Evolutionary conservation across 2,797 vertebrate species (phyloP).

Genomic region (Momotus momota): DNA sequence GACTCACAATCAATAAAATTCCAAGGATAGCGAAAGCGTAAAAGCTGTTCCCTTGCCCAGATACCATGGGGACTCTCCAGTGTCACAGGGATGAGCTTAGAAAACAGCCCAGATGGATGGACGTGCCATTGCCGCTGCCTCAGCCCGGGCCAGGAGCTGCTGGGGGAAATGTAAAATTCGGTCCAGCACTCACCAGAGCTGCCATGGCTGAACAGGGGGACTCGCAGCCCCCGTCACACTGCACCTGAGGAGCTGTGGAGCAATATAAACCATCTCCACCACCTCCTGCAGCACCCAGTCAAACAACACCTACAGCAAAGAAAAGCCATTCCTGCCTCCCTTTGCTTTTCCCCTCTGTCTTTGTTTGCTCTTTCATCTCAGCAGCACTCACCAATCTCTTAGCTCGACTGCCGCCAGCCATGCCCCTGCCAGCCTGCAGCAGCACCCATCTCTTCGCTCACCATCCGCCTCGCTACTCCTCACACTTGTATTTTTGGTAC

Average conservation of each 20-base stretch:
- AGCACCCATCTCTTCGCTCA: neutral
- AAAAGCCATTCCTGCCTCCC: neutral
- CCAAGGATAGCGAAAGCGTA: neutral
- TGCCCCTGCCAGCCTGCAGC: neutral
- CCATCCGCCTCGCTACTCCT: neutral
- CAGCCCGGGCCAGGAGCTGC: neutral
- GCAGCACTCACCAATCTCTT: neutral
- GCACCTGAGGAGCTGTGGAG: neutral
- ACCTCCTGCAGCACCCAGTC: neutral
- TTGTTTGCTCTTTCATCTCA: neutral
- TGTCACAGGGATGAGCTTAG: neutral
- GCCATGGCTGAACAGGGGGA: neutral
- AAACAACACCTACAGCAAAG: neutral
- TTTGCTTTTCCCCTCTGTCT: neutral
- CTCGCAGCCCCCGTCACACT: neutral
- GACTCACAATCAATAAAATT: neutral
- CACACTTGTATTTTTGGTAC: neutral
- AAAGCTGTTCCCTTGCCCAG: neutral
- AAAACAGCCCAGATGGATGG: neutral
- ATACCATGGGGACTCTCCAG: neutral
- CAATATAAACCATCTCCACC: neutral
- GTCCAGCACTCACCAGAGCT: neutral
- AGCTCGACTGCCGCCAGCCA: neutral
- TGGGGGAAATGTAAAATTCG: neutral
- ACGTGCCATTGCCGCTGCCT: rapidly evolving